Conservation (phyloP, 1,140 invertebrate genomes). For the Listronotus oregonensis region DNA sequence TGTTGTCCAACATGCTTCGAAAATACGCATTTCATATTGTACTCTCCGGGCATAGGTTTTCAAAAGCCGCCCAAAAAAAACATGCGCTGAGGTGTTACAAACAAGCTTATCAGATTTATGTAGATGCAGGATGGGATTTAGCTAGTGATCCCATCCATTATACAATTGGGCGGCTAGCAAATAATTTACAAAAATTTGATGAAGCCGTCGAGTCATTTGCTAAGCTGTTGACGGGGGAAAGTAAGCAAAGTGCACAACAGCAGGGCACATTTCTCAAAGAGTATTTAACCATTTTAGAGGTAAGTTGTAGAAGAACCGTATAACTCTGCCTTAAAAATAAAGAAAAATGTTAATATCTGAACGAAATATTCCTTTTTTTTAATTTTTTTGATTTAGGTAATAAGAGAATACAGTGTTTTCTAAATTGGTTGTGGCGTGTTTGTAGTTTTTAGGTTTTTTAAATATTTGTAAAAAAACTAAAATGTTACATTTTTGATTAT, state of each 20-base stretch:
- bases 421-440: no score
- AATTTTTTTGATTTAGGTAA: no score
- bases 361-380: no score
- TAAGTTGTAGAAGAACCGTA: constrained; percentile 53
- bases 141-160: constrained; percentile 95
- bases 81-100: constrained; percentile 91
- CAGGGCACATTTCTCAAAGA: constrained; percentile 87
- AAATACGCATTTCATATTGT: constrained; percentile 99
- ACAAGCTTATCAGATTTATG: constrained; percentile 89
- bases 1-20: constrained; percentile 78
- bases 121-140: constrained; percentile 82
- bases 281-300: constrained; percentile 82
- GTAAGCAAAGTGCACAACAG: constrained; percentile 75
- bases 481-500: no score
- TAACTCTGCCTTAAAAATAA: no score
- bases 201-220: constrained; percentile 81
- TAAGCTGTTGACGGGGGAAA: constrained; percentile 75
- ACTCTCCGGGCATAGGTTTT: constrained; percentile 89
- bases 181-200: constrained; percentile 74
- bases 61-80: constrained; percentile 87
- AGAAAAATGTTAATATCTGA: no score
- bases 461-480: no score
- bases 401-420: no score
- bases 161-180: constrained; percentile 87
- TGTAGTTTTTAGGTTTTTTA: no score